phyloP scores from a whole-genome alignment of 2,888 invertebrate species.

The Ceratothoa steindachneri region DNA sequence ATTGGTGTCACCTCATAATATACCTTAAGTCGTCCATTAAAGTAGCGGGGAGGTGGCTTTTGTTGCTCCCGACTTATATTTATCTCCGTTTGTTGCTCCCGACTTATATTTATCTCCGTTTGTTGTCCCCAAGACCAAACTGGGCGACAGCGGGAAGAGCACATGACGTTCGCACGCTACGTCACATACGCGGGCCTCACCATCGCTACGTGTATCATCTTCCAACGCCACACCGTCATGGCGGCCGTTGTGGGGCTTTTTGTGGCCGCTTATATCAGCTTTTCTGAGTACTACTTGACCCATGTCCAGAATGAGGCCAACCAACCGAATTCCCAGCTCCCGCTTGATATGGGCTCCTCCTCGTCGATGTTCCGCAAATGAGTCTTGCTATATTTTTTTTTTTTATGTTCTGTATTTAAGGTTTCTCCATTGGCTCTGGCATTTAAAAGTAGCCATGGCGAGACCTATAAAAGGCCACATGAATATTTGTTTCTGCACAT shows the following conservation, averaged over 20 bases:
- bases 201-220: conserved; percentile 76
- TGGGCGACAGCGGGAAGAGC: conserved; percentile 43
- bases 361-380: not conserved
- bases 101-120: too few relatives aligned
- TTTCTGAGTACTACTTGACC: conserved; percentile 66
- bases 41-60: too few relatives aligned
- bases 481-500: too few relatives aligned
- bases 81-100: too few relatives aligned
- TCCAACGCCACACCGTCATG: conserved; percentile 71
- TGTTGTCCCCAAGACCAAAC: conserved; percentile 41
- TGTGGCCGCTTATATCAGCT: conserved; percentile 75
- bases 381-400: not conserved
- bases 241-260: conserved; percentile 74
- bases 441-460: too few relatives aligned
- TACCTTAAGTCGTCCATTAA: too few relatives aligned
- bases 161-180: conserved; percentile 66
- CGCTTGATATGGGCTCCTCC: not conserved
- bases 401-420: too few relatives aligned
- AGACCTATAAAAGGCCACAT: too few relatives aligned
- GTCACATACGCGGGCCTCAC: conserved; percentile 79
- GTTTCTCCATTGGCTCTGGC: too few relatives aligned
- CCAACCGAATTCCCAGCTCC: not conserved
- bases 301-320: conserved; percentile 14
- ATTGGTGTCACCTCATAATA: too few relatives aligned
- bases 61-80: too few relatives aligned